These are phyloP conservation scores for Bombus polaris DNA, from an alignment of 1,140 invertebrate genomes.

Conservation along the genomic window DNA sequence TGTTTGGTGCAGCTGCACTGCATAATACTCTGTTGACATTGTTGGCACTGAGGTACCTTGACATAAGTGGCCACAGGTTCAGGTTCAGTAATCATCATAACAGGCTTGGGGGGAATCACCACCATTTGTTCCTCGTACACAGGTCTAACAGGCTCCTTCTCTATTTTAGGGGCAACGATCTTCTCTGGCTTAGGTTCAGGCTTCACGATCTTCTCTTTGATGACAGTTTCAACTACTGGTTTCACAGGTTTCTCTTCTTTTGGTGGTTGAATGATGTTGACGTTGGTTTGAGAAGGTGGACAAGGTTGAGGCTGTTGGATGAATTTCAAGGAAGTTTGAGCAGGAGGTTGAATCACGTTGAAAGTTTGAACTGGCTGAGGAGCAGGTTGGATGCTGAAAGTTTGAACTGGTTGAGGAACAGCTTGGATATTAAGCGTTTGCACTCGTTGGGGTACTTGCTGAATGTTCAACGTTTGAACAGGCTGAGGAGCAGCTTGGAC, in stretches of 20 bases:
- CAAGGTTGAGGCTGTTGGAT: conserved; percentile 4
- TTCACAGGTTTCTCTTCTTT: background rate
- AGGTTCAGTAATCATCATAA: background rate
- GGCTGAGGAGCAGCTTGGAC: background rate
- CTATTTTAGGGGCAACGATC: background rate
- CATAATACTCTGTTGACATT: background rate
- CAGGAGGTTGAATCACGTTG: background rate
- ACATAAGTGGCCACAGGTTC: background rate
- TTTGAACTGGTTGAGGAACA: background rate
- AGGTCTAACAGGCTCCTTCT: background rate
- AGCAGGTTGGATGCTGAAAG: background rate
- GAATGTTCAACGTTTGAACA: conserved; percentile 3
- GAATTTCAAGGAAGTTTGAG: background rate
- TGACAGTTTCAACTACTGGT: background rate
- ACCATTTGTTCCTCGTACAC: background rate
- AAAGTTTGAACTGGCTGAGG: background rate
- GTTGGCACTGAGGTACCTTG: background rate
- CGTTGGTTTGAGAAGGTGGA: background rate
- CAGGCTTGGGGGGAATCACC: background rate
- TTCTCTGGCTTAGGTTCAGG: background rate
- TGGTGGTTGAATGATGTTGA: background rate
- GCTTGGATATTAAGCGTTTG: background rate
- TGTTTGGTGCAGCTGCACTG: conserved; percentile 9
- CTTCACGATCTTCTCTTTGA: background rate
- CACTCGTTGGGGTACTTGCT: background rate